Percentiles rank a stretch among this genome's conserved stretches.
These are phyloP conservation scores for Sprattus sprattus DNA, from an alignment of 2,113 vertebrate genomes.

Conservation along the genomic window DNA sequence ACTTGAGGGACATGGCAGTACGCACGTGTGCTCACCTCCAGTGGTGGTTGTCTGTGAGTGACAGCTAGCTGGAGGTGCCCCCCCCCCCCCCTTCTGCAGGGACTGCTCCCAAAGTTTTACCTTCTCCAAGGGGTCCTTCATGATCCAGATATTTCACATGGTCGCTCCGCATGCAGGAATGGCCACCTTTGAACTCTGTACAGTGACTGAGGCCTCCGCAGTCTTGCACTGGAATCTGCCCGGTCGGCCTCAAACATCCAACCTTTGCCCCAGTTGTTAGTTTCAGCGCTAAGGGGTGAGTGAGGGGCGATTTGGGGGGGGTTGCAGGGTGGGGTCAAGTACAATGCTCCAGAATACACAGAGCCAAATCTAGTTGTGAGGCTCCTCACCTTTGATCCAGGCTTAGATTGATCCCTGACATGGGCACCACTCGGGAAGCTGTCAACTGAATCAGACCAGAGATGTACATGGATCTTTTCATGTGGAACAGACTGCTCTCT, in stretches of 20 bases:
- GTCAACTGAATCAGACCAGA: slow-evolving; percentile 16
- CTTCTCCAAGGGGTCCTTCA: too few relatives aligned
- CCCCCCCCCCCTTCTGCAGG: not conserved
- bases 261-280: not conserved
- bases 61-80: not conserved
- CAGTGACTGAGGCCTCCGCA: not conserved
- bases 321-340: not conserved
- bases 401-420: not conserved
- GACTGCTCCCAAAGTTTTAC: too few relatives aligned
- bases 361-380: not conserved
- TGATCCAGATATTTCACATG: slow-evolving; percentile 1
- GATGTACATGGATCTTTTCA: slow-evolving; percentile 11
- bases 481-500: slow-evolving; percentile 17
- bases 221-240: not conserved
- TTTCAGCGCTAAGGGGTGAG: not conserved
- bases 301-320: not conserved
- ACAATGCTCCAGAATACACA: not conserved
- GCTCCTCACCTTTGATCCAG: not conserved
- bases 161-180: not conserved
- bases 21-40: not conserved
- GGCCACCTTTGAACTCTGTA: not conserved
- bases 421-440: not conserved
- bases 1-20: not conserved
- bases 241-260: not conserved
- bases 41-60: not conserved